A percentile compares a stretch with the other conserved stretches of the same genome.
Conservation (phyloP, 2,888 invertebrate species). For the Caenorhabditis sp. region DNA sequence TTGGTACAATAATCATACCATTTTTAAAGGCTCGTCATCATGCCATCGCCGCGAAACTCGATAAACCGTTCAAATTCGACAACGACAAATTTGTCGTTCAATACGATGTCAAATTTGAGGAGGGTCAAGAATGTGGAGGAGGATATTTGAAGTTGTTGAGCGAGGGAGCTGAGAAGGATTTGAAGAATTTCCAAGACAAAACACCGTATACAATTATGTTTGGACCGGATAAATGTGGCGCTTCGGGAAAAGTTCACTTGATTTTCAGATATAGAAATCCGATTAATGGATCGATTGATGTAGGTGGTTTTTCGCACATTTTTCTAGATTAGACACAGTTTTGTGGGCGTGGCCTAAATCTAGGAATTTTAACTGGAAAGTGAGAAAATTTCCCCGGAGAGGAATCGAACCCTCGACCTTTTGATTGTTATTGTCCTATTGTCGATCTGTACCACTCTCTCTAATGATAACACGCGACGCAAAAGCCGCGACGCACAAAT, state of each 20-base stretch:
- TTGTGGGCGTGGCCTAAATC: too few species aligned
- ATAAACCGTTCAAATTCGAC: slow-evolving; percentile 83
- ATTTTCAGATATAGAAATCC: slow-evolving; percentile 96
- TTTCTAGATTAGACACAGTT: too few species aligned
- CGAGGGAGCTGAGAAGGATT: slow-evolving; percentile 75
- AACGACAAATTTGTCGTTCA: slow-evolving; percentile 83
- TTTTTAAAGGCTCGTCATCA: slow-evolving; percentile 80
- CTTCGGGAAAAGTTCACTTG: slow-evolving; percentile 86
- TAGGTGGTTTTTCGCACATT: too few species aligned
- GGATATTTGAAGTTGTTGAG: slow-evolving; percentile 93
- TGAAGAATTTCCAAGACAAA: slow-evolving; percentile 78
- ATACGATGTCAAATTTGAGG: slow-evolving; percentile 80
- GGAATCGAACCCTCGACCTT: too few species aligned
- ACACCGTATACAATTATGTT: slow-evolving; percentile 99
- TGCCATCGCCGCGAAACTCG: slow-evolving; percentile 84
- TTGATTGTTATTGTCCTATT: too few species aligned
- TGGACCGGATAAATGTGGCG: slow-evolving; percentile 98
- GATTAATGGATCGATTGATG: slow-evolving; percentile 83
- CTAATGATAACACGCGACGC: too few species aligned
- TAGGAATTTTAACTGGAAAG: too few species aligned
- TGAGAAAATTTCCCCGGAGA: too few species aligned
- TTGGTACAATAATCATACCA: slow-evolving; percentile 12
- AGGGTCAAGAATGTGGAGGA: slow-evolving; percentile 97
- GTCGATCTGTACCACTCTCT: too few species aligned
- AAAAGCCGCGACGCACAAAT: too few species aligned